These are phyloP conservation scores for Mastomys coucha DNA, from an alignment of 2,113 vertebrate species.

Conservation along the genomic window DNA sequence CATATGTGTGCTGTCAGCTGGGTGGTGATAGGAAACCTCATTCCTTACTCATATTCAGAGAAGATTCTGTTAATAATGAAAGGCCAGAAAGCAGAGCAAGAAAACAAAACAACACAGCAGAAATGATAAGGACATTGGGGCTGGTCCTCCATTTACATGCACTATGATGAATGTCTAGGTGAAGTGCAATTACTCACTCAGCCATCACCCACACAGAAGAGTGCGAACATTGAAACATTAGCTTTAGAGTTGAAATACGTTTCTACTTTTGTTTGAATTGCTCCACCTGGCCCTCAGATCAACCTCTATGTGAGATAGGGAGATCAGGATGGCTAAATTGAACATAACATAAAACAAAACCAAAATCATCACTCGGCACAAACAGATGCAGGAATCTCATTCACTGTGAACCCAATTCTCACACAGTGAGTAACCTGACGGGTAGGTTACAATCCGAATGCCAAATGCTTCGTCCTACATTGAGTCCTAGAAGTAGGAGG, in stretches of 20 bases:
- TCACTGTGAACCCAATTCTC: conserved; percentile 6
- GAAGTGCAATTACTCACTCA: background rate
- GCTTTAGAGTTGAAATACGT: conserved; percentile 4
- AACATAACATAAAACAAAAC: background rate
- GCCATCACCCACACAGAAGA: background rate
- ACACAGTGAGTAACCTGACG: background rate
- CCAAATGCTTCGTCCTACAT: background rate
- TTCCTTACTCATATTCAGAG: background rate
- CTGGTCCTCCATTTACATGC: background rate
- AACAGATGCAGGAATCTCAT: background rate
- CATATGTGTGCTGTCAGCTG: background rate
- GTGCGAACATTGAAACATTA: background rate
- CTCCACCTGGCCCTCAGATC: background rate
- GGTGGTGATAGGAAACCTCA: background rate
- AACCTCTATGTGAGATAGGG: background rate
- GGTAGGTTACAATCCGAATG: background rate
- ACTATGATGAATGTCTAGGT: background rate
- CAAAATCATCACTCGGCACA: background rate
- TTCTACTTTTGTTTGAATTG: background rate
- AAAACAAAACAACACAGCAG: background rate
- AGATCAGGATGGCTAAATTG: background rate
- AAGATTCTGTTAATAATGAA: background rate
- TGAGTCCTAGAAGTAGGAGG: background rate
- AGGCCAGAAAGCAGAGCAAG: background rate
- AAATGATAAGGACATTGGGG: background rate